These are phyloP conservation scores for Zaprionus bogoriensis DNA, from an alignment of 2,888 invertebrate genomes.

Conservation along the genomic window DNA sequence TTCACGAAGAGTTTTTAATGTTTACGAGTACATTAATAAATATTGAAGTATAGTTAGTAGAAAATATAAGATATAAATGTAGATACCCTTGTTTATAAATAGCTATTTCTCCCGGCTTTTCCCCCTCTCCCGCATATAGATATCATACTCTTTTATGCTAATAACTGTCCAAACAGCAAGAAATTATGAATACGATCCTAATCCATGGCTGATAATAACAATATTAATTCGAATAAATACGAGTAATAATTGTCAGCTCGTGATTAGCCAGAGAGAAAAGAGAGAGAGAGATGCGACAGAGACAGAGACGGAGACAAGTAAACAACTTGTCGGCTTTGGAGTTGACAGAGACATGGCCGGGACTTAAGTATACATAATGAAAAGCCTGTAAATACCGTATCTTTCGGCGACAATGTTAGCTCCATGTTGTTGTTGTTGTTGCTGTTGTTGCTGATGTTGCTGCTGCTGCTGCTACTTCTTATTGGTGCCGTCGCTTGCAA, in stretches of 20 bases:
- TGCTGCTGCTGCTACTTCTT: background rate
- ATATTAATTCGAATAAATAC: slow-evolving; percentile 26
- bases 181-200: slow-evolving; percentile 16
- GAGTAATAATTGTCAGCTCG: slow-evolving; percentile 31
- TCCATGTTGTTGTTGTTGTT: slow-evolving; percentile 58
- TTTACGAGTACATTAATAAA: no score
- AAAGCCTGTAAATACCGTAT: slow-evolving; percentile 77
- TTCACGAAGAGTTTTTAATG: no score
- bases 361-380: slow-evolving; percentile 46
- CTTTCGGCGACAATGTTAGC: slow-evolving; percentile 77
- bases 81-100: no score
- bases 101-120: background rate
- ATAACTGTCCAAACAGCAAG: background rate
- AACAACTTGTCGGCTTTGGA: slow-evolving; percentile 32
- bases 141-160: background rate
- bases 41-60: no score
- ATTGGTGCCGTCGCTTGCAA: slow-evolving; percentile 9
- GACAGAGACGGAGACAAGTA: slow-evolving; percentile 2
- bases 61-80: no score
- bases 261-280: slow-evolving; percentile 26
- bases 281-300: background rate
- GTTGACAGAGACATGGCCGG: slow-evolving; percentile 1
- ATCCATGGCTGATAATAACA: slow-evolving; percentile 1
- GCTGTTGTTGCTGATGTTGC: slow-evolving; percentile 5
- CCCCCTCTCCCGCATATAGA: background rate